Percentiles rank a stretch among this genome's conserved stretches.
Conservation (phyloP, 2,888 invertebrate species). For the Charanyca ferruginea region DNA sequence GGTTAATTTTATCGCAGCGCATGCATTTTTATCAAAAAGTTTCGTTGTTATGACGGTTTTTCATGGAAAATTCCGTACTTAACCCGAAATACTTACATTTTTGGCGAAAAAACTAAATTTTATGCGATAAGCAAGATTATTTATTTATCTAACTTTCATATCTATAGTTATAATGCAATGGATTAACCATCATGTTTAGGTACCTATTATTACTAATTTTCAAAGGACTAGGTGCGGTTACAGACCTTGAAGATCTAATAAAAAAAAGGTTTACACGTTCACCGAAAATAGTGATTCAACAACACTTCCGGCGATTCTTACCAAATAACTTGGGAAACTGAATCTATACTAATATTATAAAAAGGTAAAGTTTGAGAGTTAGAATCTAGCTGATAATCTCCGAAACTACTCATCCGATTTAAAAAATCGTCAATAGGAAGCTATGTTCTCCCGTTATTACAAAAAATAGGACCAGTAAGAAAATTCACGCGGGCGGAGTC, state of each 20-base stretch:
- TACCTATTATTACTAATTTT: not conserved
- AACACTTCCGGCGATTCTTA: not conserved
- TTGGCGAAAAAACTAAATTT: constrained; percentile 12
- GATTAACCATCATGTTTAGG: constrained; percentile 20
- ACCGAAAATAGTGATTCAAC: too few species aligned
- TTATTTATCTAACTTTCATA: constrained; percentile 29
- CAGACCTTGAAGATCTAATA: too few species aligned
- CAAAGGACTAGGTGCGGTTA: not conserved
- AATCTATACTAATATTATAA: too few species aligned
- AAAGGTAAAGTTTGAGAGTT: too few species aligned
- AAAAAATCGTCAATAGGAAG: too few species aligned
- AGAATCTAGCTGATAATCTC: too few species aligned
- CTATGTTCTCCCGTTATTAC: too few species aligned
- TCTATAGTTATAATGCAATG: constrained; percentile 15
- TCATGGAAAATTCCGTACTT: constrained; percentile 1
- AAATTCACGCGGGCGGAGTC: too few species aligned
- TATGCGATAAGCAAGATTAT: constrained; percentile 38
- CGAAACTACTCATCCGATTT: too few species aligned
- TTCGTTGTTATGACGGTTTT: not conserved
- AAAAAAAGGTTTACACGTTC: too few species aligned
- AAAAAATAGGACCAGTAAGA: too few species aligned
- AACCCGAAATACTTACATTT: not conserved
- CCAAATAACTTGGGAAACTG: not conserved
- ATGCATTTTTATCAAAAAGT: constrained; percentile 12
- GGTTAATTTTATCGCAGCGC: constrained; percentile 9